phyloP scores from a whole-genome alignment of 2,113 vertebrate genomes.

The Lophius piscatorius region DNA sequence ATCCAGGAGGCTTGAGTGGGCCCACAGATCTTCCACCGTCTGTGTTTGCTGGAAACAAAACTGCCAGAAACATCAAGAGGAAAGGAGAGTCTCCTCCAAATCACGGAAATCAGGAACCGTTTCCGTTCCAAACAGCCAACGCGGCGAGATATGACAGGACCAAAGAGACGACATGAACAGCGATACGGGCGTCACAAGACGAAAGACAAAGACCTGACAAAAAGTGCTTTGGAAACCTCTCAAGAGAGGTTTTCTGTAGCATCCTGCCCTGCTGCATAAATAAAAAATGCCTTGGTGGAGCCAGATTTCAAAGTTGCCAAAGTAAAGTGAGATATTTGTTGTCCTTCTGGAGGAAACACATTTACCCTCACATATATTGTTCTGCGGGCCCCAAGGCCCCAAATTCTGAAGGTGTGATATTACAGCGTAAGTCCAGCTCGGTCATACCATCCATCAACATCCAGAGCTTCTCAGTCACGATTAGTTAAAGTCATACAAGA shows the following conservation, averaged over 20 bases:
- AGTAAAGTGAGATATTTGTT: conserved; percentile 59
- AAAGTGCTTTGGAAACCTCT: conserved; percentile 44
- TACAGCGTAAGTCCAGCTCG: conserved; percentile 33
- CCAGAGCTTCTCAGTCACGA: neutral
- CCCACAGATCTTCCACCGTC: conserved; percentile 2
- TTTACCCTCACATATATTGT: conserved; percentile 38
- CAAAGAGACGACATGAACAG: conserved; percentile 45
- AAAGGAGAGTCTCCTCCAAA: conserved; percentile 17
- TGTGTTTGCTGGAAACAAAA: conserved; percentile 17
- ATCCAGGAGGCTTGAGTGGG: conserved; percentile 39
- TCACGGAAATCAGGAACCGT: conserved; percentile 24
- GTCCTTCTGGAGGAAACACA: conserved; percentile 40
- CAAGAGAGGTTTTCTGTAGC: conserved; percentile 35
- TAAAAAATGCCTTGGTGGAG: conserved; percentile 50
- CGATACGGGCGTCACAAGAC: conserved; percentile 30
- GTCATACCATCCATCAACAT: conserved; percentile 54
- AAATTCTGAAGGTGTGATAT: conserved; percentile 20
- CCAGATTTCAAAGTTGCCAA: conserved; percentile 58
- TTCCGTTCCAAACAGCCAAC: conserved; percentile 46
- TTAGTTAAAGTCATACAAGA: no score
- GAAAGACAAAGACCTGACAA: conserved; percentile 50
- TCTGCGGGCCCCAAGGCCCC: conserved; percentile 29
- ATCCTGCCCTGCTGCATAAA: conserved; percentile 19
- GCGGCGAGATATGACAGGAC: conserved; percentile 40
- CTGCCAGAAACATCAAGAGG: conserved; percentile 22